Conservation (phyloP, 2,113 vertebrate species). For the Melanerpes aurifrons region DNA sequence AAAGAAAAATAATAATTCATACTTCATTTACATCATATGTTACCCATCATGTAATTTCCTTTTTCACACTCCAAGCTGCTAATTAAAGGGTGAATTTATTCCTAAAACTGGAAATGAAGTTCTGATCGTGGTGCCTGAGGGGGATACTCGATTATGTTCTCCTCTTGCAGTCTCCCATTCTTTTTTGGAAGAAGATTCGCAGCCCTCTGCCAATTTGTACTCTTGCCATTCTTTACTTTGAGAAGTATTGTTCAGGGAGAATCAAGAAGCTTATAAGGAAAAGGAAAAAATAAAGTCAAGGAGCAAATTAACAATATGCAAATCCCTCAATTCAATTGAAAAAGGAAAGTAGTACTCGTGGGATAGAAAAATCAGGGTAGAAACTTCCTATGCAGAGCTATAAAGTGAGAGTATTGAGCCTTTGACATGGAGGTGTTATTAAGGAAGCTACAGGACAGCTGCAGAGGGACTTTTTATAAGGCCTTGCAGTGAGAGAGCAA, state of each 20-base stretch:
- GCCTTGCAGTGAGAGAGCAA: too few relatives aligned
- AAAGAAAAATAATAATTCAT: slow-evolving; percentile 41
- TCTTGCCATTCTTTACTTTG: slow-evolving; percentile 42
- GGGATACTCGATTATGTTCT: slow-evolving; percentile 29
- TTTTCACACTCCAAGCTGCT: slow-evolving; percentile 58
- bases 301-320: slow-evolving; percentile 12
- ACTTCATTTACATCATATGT: slow-evolving; percentile 70
- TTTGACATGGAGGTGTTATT: not conserved
- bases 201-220: slow-evolving; percentile 33
- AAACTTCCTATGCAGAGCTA: not conserved
- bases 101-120: slow-evolving; percentile 55
- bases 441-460: not conserved
- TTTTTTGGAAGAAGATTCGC: slow-evolving; percentile 47
- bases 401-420: not conserved
- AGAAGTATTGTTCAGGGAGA: slow-evolving; percentile 41
- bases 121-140: slow-evolving; percentile 52
- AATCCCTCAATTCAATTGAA: slow-evolving; percentile 2
- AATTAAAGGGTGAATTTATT: slow-evolving; percentile 73
- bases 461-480: too few relatives aligned
- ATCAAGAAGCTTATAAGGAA: slow-evolving; percentile 4
- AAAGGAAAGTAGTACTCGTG: not conserved
- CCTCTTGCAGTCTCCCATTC: not conserved
- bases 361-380: not conserved
- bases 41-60: slow-evolving; percentile 58
- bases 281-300: not conserved